A percentile compares a stretch with the other conserved stretches of the same genome.
phyloP scores from a whole-genome alignment of 2,797 vertebrate genomes.

The Denticeps clupeoides region DNA sequence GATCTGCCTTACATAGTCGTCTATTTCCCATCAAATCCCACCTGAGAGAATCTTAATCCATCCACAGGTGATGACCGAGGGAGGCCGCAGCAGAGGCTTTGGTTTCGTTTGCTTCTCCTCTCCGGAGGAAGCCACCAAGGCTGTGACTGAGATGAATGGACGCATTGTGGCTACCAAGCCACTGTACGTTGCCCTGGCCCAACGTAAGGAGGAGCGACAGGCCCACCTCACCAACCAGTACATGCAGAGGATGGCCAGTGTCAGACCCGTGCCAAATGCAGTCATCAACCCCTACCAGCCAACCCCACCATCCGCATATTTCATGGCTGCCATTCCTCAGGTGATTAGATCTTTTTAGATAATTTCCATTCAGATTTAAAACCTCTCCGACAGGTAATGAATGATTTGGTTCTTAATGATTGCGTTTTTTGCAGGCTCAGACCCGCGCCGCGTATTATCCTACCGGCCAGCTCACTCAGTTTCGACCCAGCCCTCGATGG shows the following conservation, averaged over 20 bases:
- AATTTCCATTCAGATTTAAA: too few species aligned
- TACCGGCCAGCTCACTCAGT: constrained; percentile 83
- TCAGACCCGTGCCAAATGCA: constrained; percentile 84
- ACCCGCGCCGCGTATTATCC: constrained; percentile 90
- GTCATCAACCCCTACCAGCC: constrained; percentile 95
- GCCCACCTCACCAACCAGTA: constrained; percentile 96
- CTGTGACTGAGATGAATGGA: constrained; percentile 96
- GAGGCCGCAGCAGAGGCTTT: constrained; percentile 92
- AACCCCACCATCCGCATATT: constrained; percentile 85
- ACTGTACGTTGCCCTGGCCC: constrained; percentile 87
- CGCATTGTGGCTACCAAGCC: constrained; percentile 95
- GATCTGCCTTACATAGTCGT: too few species aligned
- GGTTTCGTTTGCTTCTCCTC: constrained; percentile 97
- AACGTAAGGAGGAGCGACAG: constrained; percentile 92
- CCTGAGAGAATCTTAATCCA: too few species aligned
- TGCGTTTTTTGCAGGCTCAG: constrained; percentile 65
- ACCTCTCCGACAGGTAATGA: too few species aligned
- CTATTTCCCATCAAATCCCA: too few species aligned
- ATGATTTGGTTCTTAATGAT: too few species aligned
- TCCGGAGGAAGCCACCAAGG: constrained; percentile 95
- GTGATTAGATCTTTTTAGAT: constrained; percentile 28
- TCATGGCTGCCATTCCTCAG: constrained; percentile 93
- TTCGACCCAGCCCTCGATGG: constrained; percentile 92
- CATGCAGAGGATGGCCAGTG: constrained; percentile 94
- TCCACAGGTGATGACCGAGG: constrained; percentile 91